A percentile compares a stretch with the other conserved stretches of the same genome.
phyloP scores from a whole-genome alignment of 1,140 invertebrate genomes.

The Oncopeltus fasciatus region DNA sequence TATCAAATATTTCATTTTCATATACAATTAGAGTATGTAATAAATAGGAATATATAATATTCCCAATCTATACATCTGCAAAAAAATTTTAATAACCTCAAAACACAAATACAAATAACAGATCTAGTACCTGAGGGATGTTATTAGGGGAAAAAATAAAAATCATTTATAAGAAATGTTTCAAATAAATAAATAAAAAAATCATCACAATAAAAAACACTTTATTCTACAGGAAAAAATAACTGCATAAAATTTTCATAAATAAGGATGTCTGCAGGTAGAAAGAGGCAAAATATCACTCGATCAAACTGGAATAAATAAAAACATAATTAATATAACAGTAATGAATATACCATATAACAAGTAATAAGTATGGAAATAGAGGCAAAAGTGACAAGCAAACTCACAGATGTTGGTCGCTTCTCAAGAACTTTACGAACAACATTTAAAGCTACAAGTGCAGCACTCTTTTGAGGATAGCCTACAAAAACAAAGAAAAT shows the following conservation, averaged over 20 bases:
- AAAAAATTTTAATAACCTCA: too few relatives aligned
- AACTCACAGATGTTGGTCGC: constrained; percentile 37
- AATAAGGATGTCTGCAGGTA: constrained; percentile 51
- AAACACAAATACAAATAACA: too few relatives aligned
- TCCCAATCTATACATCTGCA: too few relatives aligned
- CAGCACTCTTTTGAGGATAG: constrained; percentile 61
- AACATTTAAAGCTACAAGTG: constrained; percentile 51
- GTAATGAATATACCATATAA: constrained; percentile 12
- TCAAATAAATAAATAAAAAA: too few relatives aligned
- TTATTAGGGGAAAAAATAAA: too few relatives aligned
- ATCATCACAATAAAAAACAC: too few relatives aligned
- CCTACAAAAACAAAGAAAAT: too few relatives aligned
- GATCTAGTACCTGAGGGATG: too few relatives aligned
- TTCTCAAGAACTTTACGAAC: constrained; percentile 51
- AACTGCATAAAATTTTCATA: constrained; percentile 57
- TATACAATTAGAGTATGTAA: too few relatives aligned
- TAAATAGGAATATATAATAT: too few relatives aligned
- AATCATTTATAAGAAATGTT: too few relatives aligned
- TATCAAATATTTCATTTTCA: too few relatives aligned
- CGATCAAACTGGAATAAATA: constrained; percentile 41
- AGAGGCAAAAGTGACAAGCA: background rate
- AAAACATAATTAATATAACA: constrained; percentile 7
- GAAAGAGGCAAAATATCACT: constrained; percentile 70
- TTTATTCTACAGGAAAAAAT: constrained; percentile 46
- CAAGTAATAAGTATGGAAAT: background rate